Evolutionary conservation across 2,888 invertebrate genomes (phyloP), one percentile per base, ranked within the genome.

Genomic region (Phengaris alcon): DNA sequence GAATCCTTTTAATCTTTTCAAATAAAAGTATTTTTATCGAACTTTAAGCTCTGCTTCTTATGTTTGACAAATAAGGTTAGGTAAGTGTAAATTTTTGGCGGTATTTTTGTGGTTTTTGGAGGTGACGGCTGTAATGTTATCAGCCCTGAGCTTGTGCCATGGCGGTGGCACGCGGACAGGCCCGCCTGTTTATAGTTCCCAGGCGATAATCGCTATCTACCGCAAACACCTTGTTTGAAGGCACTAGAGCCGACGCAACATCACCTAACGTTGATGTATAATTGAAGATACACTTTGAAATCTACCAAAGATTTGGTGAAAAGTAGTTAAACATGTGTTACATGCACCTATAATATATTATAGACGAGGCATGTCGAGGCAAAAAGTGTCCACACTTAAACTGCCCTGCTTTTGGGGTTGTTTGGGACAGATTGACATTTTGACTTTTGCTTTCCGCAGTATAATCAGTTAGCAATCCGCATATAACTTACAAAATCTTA

Each of bases 191-290:
- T 93, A 88, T 86, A 81, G 90, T 93, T 93, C 93, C 89, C 93
- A 93, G 91, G 93, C 90, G 92, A 93, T 93, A 92, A 83, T 87
- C 80, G 86, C 88, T 93, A 93, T 93, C 93, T 93, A 88, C 84
- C 80, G 88, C 93, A 93, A 93, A 93, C 93, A 93, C 88, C 87
- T 87, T 90, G 90, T 92, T 93, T 92, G 89, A 90, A 84, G 72
- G 64, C 35, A 12, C 84, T 90, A 84, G 84, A 85, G 86, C 90
- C 92, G 89, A 89, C 89, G 83, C 76, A 77, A 77, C 81, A 79
- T 78, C 81, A 81, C 80, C 83, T 82, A 12, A 64, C 64, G 6
- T 72, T 4, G 72, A 72, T 72, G 35, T 72, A 35, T 3, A 3
- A 72, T 35, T 72, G 3, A 7, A 52, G 72, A 72, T 52, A 0